Percentiles rank a stretch among this genome's conserved stretches.
Evolutionary conservation across 2,797 vertebrate genomes (phyloP).

Genomic region (Ambastaia sidthimunki): DNA sequence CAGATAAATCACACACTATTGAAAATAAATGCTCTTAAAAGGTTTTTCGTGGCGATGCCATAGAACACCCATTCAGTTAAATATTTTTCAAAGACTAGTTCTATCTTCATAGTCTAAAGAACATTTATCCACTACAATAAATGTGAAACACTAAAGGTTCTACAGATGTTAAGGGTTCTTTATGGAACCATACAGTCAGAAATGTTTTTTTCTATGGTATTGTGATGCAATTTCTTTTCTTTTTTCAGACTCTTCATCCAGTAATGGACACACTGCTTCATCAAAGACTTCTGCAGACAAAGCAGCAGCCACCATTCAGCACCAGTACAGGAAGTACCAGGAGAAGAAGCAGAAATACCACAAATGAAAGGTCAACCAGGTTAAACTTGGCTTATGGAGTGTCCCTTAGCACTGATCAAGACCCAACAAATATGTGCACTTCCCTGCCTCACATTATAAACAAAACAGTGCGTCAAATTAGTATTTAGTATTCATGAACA

Average conservation of each 20-base stretch:
- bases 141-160: too few relatives aligned
- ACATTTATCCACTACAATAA: too few relatives aligned
- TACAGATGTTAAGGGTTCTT: too few relatives aligned
- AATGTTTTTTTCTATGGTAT: too few relatives aligned
- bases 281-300: constrained; percentile 71
- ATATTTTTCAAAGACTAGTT: too few relatives aligned
- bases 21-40: too few relatives aligned
- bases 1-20: neutral
- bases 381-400: neutral
- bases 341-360: constrained; percentile 80
- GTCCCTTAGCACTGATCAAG: neutral
- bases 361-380: constrained; percentile 59
- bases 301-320: constrained; percentile 83
- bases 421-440: neutral
- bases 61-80: too few relatives aligned
- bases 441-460: neutral
- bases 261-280: constrained; percentile 64
- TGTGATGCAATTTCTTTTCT: neutral
- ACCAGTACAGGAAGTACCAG: constrained; percentile 84
- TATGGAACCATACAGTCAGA: too few relatives aligned
- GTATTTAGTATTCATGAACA: neutral
- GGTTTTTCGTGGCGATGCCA: too few relatives aligned
- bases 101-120: too few relatives aligned
- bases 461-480: neutral
- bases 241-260: constrained; percentile 65